Evolutionary conservation across 2,797 vertebrate genomes (phyloP).

Genomic region (Hapalemur alaotrensis): DNA sequence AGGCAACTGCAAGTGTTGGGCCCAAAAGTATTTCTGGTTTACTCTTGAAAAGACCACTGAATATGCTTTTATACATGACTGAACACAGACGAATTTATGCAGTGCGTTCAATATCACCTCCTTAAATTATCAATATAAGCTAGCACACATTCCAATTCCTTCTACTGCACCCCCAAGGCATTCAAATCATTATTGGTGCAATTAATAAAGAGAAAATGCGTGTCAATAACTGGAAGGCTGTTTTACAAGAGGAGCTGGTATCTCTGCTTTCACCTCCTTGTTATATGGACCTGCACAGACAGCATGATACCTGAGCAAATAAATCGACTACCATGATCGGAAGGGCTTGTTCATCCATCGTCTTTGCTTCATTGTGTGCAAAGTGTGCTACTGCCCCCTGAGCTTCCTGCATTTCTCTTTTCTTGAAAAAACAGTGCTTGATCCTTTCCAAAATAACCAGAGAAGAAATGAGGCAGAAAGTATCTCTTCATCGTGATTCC

Average conservation of each 20-base stretch:
- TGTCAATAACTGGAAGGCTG: constrained; percentile 72
- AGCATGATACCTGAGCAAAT: constrained; percentile 88
- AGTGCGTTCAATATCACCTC: constrained; percentile 55
- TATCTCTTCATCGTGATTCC: constrained; percentile 70
- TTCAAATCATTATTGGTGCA: constrained; percentile 54
- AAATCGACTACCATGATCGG: constrained; percentile 81
- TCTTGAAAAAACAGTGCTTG: constrained; percentile 80
- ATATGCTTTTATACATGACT: constrained; percentile 35
- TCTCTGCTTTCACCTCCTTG: constrained; percentile 79
- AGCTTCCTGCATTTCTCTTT: constrained; percentile 80
- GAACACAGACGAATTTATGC: constrained; percentile 60
- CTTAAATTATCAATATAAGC: constrained; percentile 62
- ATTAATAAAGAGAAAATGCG: constrained; percentile 61
- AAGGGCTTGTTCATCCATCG: constrained; percentile 78
- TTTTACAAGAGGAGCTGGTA: constrained; percentile 79
- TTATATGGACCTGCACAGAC: constrained; percentile 78
- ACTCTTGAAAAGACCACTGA: constrained; percentile 53
- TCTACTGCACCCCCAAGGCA: constrained; percentile 73
- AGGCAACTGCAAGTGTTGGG: constrained; percentile 85
- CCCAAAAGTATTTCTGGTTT: constrained; percentile 79
- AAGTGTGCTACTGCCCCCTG: constrained; percentile 85
- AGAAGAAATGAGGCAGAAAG: constrained; percentile 80
- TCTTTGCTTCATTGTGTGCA: constrained; percentile 85
- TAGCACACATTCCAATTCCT: constrained; percentile 66
- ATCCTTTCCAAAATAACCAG: constrained; percentile 80